These are phyloP conservation scores for Ptychochromis oligacanthus DNA, from an alignment of 2,113 vertebrate species.

Conservation along the genomic window DNA sequence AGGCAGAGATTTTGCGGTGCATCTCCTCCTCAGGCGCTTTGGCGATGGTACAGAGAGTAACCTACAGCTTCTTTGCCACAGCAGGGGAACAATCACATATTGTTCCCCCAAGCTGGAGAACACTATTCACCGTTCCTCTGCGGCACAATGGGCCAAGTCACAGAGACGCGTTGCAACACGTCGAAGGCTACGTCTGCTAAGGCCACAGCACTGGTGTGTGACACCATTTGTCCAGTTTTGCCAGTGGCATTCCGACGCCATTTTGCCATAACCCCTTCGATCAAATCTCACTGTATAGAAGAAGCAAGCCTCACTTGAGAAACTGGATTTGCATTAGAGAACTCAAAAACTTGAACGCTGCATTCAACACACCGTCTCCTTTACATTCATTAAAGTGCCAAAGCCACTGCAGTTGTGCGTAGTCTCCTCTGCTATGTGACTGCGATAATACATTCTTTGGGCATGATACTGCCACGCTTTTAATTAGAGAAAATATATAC, in stretches of 20 bases:
- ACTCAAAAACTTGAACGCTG: constrained; percentile 10
- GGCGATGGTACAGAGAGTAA: constrained; percentile 80
- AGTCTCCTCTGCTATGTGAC: constrained; percentile 4
- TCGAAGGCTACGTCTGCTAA: constrained; percentile 57
- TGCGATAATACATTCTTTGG: background rate
- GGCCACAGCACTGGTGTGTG: constrained; percentile 63
- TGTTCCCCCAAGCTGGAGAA: constrained; percentile 77
- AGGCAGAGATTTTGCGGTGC: constrained; percentile 46
- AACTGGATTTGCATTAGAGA: constrained; percentile 15
- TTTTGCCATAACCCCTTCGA: constrained; percentile 59
- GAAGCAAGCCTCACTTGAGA: background rate
- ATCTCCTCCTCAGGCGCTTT: constrained; percentile 66
- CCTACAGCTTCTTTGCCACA: constrained; percentile 73
- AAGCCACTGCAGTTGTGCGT: constrained; percentile 4
- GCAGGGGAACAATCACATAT: constrained; percentile 78
- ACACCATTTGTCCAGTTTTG: constrained; percentile 67
- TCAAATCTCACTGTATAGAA: constrained; percentile 15
- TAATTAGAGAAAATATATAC: background rate
- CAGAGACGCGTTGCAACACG: constrained; percentile 57
- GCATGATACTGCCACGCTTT: background rate
- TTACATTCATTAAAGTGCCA: background rate
- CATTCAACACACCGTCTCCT: background rate
- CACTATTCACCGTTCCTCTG: constrained; percentile 72
- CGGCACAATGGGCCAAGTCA: constrained; percentile 77
- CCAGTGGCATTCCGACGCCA: constrained; percentile 50